Evolutionary conservation across 1,140 invertebrate genomes (phyloP), one percentile per base, ranked within the genome.

Genomic region (Hydropsyche tenuis): DNA sequence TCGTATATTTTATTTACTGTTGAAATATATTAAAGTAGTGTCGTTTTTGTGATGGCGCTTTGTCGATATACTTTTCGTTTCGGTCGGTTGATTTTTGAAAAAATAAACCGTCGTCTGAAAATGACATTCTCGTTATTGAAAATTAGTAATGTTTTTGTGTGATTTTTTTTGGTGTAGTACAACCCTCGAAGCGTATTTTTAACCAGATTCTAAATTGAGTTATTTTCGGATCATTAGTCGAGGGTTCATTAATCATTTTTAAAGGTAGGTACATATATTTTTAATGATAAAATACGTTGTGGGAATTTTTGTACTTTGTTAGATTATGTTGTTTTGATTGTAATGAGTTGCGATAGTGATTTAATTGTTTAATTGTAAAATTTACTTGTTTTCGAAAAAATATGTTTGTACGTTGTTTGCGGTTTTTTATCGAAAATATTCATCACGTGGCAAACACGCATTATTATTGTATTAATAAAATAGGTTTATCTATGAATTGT

Each of bases 171-270:
- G 9, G 30, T 9, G 30, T 37, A 37, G 30, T 4, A n/a, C n/a
- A n/a, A n/a, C n/a, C n/a, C n/a, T 37, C 9, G 9, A 48, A 48
- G 16, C 20, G 16, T 53, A 16, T 53, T 53, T 53, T 53, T 53
- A 18, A 53, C 16, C 16, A 53, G 12, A 48, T 14, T 48, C 48
- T 53, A 18, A 20, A 53, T 53, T 53, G 48, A 53, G 48, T 53
- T 53, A 53, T 20, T 53, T 53, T 53, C 48, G 16, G 48, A 53
- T 53, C 48, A 53, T 53, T 53, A 53, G 48, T 53, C 48, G 48
- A 18, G 48, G 16, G 20, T 16, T 20, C 20, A 53, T 53, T 53
- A 53, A 53, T 53, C 48, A 53, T 53, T 53, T 53, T 48, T 48
- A n/a, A 48, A 48, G 46, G 12, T 43, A 43, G 6, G 42, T n/a